Evolutionary conservation across 2,888 invertebrate genomes (phyloP), one percentile per base, ranked within the genome.

Genomic region (Athalia cordata): DNA sequence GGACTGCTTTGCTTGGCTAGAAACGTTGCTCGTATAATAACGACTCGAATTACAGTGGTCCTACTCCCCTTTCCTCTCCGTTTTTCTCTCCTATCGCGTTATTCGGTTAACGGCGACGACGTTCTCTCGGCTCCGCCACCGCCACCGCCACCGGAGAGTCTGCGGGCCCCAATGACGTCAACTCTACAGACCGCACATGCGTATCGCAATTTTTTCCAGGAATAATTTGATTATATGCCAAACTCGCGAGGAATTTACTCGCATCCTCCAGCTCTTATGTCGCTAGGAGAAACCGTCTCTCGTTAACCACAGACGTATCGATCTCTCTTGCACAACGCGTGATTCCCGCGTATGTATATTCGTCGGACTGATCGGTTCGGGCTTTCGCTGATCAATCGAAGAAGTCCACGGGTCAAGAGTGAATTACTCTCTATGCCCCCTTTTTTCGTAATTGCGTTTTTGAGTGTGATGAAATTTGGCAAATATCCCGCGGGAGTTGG

Each of bases 141-240:
- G 29, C 29, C 29, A 29, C 29, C 29, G 29, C 29, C 29, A 29
- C 29, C 29, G 79, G 9, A 50, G 75, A 49, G 75, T 62, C 77
- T 67, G 77, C 49, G 11, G 50, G 15, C 61, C 67, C 59, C 13
- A 61, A 77, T 68, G 61, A 77, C 68, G 67, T 77, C 68, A 86
- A 29, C 29, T 84, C 86, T 84, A 85, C 78, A 68, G 78, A 55
- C 66, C 83, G 84, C 86, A 85, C 83, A 85, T 86, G 86, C 79
- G 85, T 81, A 80, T 29, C 49, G 49, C 49, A 79, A 13, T 29
- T 75, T 79, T 80, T 83, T 84, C 84, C 83, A 85, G 84, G 87
- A 87, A 87, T 86, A 87, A 85, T 86, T 86, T 86, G 85, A 86
- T 87, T 87, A 86, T 87, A 86, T 86, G 85, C 83, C 82, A 81